These are phyloP conservation scores for Fragum sueziense DNA, from an alignment of 2,888 invertebrate species.

Conservation along the genomic window DNA sequence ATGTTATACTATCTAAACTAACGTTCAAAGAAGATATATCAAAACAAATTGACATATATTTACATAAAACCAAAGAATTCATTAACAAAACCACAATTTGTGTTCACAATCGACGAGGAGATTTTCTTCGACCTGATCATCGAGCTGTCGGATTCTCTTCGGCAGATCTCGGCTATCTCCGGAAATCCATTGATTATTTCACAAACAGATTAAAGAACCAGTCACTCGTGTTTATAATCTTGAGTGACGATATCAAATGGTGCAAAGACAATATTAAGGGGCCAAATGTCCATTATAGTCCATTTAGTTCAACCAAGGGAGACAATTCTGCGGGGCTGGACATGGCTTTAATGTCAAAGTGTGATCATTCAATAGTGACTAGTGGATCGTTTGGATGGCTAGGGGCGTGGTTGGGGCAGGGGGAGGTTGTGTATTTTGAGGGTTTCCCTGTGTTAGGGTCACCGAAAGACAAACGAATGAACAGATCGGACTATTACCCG, in stretches of 20 bases:
- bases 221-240: background rate
- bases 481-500: slow-evolving; percentile 17
- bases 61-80: background rate
- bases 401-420: slow-evolving; percentile 12
- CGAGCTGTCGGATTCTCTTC: background rate
- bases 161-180: background rate
- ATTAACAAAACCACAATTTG: slow-evolving; percentile 2
- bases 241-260: slow-evolving; percentile 14
- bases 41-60: background rate
- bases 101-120: background rate
- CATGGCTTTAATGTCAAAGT: background rate
- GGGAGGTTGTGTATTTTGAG: slow-evolving; percentile 19
- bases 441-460: background rate
- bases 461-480: background rate
- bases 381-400: slow-evolving; percentile 22
- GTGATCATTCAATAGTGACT: slow-evolving; percentile 11
- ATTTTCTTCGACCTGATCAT: background rate
- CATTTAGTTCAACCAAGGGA: background rate
- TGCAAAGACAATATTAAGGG: background rate
- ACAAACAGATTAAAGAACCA: background rate
- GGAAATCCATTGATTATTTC: background rate
- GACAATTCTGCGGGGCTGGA: background rate
- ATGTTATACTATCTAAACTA: background rate
- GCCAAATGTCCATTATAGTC: slow-evolving; percentile 3
- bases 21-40: background rate